Conservation (phyloP, 2,888 invertebrate species). For the Acronicta psi region DNA sequence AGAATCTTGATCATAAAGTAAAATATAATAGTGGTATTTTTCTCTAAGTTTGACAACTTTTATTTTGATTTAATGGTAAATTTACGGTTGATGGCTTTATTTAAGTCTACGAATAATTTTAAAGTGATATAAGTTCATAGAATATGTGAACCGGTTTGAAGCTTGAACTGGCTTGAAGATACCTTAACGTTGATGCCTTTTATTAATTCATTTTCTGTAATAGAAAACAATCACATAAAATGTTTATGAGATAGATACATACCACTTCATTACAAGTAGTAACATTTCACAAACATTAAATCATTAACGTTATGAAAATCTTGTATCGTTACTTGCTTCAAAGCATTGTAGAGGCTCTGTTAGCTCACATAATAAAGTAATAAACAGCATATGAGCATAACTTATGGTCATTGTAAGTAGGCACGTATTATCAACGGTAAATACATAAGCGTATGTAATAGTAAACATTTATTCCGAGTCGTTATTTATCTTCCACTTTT, state of each 20-base stretch:
- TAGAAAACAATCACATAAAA: background rate
- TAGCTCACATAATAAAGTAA: slow-evolving; percentile 25
- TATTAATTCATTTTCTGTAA: background rate
- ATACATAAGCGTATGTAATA: slow-evolving; percentile 24
- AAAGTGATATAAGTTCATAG: background rate
- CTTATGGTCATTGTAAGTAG: slow-evolving; percentile 26
- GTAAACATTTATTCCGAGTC: slow-evolving; percentile 46
- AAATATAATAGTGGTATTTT: background rate
- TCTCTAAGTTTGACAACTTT: slow-evolving; percentile 6
- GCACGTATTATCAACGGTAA: slow-evolving; percentile 22
- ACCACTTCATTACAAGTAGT: background rate
- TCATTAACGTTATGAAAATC: slow-evolving; percentile 13
- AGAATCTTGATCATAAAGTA: no score
- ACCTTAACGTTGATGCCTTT: background rate
- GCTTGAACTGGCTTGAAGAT: no score
- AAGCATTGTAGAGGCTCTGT: slow-evolving; percentile 17
- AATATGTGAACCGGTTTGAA: slow-evolving; percentile 9
- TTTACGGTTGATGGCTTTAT: background rate
- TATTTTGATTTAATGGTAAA: slow-evolving; percentile 8
- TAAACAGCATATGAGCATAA: slow-evolving; percentile 15
- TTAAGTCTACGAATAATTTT: background rate
- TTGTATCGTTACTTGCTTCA: slow-evolving; percentile 13
- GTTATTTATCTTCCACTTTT: slow-evolving; percentile 53
- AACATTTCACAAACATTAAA: slow-evolving; percentile 1
- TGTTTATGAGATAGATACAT: no score